phyloP scores from a whole-genome alignment of 2,113 vertebrate genomes.

The Istiophorus platypterus region DNA sequence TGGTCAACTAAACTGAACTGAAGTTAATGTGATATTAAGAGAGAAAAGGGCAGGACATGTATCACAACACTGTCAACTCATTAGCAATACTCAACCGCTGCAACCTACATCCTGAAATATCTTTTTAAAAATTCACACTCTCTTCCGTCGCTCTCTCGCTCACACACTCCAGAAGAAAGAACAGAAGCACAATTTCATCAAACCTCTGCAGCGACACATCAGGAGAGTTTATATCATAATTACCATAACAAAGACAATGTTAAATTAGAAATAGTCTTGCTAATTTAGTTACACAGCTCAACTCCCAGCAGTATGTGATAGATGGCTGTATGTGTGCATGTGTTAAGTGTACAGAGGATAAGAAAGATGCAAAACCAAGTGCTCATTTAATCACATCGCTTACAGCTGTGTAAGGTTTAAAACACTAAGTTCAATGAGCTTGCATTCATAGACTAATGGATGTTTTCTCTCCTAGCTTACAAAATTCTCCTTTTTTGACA shows the following conservation, averaged over 20 bases:
- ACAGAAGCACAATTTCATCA: conserved; percentile 39
- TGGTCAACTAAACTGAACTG: background rate
- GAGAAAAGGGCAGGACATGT: conserved; percentile 16
- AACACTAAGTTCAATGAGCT: conserved; percentile 24
- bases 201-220: conserved; percentile 39
- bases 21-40: background rate
- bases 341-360: conserved; percentile 5
- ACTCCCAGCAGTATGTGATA: conserved; percentile 19
- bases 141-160: background rate
- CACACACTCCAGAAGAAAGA: conserved; percentile 25
- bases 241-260: conserved; percentile 67
- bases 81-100: background rate
- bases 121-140: conserved; percentile 43
- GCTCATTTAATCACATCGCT: conserved; percentile 45
- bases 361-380: conserved; percentile 26
- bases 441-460: conserved; percentile 27
- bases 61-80: conserved; percentile 11
- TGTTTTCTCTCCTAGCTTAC: background rate
- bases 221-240: conserved; percentile 56
- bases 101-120: conserved; percentile 41
- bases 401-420: conserved; percentile 20
- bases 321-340: conserved; percentile 3
- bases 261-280: conserved; percentile 66
- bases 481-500: conserved; percentile 6
- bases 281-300: conserved; percentile 53